phyloP scores from a whole-genome alignment of 2,888 invertebrate species.

The Nebria salina region DNA sequence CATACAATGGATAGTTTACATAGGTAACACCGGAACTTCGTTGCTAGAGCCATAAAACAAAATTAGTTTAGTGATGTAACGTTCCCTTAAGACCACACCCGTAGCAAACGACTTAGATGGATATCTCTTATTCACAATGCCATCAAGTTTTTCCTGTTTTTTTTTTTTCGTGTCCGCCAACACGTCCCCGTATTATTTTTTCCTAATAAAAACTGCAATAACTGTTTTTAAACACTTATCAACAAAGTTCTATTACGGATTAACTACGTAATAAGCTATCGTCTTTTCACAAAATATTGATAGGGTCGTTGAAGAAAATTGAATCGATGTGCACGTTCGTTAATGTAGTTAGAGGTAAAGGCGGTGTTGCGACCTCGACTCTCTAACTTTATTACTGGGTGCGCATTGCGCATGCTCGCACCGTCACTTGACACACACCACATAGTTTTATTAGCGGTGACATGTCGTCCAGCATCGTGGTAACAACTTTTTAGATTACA shows the following conservation, averaged over 20 bases:
- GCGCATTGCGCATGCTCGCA: background rate
- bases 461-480: constrained; percentile 16
- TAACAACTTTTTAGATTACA: constrained; percentile 31
- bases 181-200: too few relatives aligned
- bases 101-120: background rate
- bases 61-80: constrained; percentile 25
- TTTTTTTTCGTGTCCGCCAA: too few relatives aligned
- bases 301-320: background rate
- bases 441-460: constrained; percentile 27
- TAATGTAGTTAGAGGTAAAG: background rate
- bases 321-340: background rate
- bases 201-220: too few relatives aligned
- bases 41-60: constrained; percentile 15
- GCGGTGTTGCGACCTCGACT: background rate
- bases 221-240: too few relatives aligned
- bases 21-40: constrained; percentile 12
- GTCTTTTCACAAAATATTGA: background rate
- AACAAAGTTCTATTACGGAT: too few relatives aligned
- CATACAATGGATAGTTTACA: background rate
- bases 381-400: background rate
- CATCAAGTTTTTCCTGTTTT: background rate
- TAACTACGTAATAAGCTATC: background rate
- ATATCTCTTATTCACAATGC: background rate
- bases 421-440: constrained; percentile 12
- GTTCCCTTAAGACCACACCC: constrained; percentile 12